phyloP scores from a whole-genome alignment of 1,140 invertebrate species.

The Neodiprion lecontei region DNA sequence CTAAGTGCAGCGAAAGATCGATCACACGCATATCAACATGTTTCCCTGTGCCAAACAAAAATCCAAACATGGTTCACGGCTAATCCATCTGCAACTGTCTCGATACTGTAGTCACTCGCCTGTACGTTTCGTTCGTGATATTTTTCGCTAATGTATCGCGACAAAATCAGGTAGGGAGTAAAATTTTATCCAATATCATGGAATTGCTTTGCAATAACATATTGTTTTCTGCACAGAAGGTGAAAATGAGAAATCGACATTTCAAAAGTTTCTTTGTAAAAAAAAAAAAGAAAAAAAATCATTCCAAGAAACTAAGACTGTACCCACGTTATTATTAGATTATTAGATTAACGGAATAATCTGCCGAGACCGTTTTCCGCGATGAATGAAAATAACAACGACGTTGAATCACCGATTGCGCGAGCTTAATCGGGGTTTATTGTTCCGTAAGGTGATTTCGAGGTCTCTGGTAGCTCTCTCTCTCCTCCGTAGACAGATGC shows the following conservation, averaged over 20 bases:
- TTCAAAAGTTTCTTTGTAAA: background rate
- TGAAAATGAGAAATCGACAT: background rate
- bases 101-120: no score
- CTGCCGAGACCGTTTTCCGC: background rate
- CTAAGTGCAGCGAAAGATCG: no score
- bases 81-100: no score
- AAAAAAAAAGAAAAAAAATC: background rate
- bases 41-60: no score
- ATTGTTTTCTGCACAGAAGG: background rate
- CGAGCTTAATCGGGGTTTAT: conserved; percentile 39
- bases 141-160: no score
- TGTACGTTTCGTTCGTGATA: no score
- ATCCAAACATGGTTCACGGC: no score
- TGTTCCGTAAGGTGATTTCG: conserved; percentile 33
- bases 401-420: conserved; percentile 31
- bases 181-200: no score
- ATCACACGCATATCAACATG: no score
- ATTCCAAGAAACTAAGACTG: background rate
- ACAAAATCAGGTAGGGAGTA: no score
- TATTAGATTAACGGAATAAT: no score
- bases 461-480: conserved; percentile 21
- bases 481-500: no score
- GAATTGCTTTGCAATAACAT: background rate
- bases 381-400: background rate
- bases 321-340: background rate